A percentile compares a stretch with the other conserved stretches of the same genome.
These are phyloP conservation scores for Philaethria dido DNA, from an alignment of 2,888 invertebrate species.

Conservation along the genomic window DNA sequence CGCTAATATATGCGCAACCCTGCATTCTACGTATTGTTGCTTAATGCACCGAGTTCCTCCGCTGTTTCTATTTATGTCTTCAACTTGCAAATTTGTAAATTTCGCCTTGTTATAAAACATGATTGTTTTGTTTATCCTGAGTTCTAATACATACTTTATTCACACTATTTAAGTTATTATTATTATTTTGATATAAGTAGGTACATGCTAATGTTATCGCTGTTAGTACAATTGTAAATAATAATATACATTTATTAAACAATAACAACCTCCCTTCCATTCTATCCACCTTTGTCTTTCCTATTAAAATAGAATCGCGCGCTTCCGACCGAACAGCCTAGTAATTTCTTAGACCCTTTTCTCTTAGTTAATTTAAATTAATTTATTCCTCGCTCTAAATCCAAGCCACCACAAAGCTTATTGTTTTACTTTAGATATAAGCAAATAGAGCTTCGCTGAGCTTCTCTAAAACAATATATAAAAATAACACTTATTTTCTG, in stretches of 20 bases:
- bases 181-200: too few species aligned
- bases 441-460: constrained; percentile 24
- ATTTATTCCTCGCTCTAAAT: constrained; percentile 69
- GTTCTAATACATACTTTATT: background rate
- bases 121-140: constrained; percentile 38
- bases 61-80: constrained; percentile 69
- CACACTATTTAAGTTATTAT: background rate
- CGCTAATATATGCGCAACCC: constrained; percentile 81
- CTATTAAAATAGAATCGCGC: constrained; percentile 71
- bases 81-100: constrained; percentile 58
- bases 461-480: constrained; percentile 34
- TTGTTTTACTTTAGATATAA: constrained; percentile 48
- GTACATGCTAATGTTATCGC: background rate
- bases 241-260: constrained; percentile 51
- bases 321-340: constrained; percentile 64
- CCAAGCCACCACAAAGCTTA: constrained; percentile 59
- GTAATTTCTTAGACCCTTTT: constrained; percentile 74
- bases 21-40: constrained; percentile 77
- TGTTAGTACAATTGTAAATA: background rate
- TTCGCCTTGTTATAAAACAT: constrained; percentile 48
- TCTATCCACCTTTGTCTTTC: constrained; percentile 73
- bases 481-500: constrained; percentile 41
- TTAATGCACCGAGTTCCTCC: constrained; percentile 74
- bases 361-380: constrained; percentile 77
- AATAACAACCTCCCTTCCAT: constrained; percentile 68